A percentile compares a stretch with the other conserved stretches of the same genome.
Conservation (phyloP, 2,888 invertebrate species). For the Yponomeuta evonymella region DNA sequence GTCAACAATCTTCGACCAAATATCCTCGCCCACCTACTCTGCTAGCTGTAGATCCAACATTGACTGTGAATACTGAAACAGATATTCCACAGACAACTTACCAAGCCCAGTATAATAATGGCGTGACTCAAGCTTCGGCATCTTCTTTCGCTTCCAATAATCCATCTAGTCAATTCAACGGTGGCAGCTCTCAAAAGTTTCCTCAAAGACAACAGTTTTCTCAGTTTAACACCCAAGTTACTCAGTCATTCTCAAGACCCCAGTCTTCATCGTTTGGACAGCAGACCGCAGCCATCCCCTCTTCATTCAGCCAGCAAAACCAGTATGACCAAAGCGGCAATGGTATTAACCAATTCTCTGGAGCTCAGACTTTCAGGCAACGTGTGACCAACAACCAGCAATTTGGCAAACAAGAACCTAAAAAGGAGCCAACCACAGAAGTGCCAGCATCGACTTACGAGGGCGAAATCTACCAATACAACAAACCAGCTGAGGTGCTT, state of each 20-base stretch:
- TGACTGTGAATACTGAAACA: not conserved
- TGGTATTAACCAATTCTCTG: not conserved
- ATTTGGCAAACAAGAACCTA: constrained; percentile 13
- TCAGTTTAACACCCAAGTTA: constrained; percentile 17
- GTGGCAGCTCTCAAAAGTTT: not conserved
- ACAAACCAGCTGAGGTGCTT: constrained; percentile 41
- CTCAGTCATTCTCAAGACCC: constrained; percentile 7
- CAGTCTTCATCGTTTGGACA: not conserved
- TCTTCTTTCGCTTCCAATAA: constrained; percentile 40
- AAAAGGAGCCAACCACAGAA: not conserved
- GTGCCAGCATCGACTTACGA: constrained; percentile 23
- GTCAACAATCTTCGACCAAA: constrained; percentile 22
- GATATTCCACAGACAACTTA: constrained; percentile 19
- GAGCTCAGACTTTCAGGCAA: constrained; percentile 13
- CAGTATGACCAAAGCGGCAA: not conserved
- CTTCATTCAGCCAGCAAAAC: not conserved
- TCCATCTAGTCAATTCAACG: constrained; percentile 18
- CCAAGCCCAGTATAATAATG: constrained; percentile 27
- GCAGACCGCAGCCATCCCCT: not conserved
- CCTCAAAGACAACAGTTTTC: constrained; percentile 23
- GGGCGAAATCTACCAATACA: constrained; percentile 51
- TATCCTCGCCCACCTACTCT: constrained; percentile 29
- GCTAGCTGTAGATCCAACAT: constrained; percentile 22
- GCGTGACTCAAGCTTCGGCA: constrained; percentile 46
- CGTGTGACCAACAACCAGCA: constrained; percentile 16